phyloP scores from a whole-genome alignment of 23 tunicate species.

The Trididemnum clinides region DNA sequence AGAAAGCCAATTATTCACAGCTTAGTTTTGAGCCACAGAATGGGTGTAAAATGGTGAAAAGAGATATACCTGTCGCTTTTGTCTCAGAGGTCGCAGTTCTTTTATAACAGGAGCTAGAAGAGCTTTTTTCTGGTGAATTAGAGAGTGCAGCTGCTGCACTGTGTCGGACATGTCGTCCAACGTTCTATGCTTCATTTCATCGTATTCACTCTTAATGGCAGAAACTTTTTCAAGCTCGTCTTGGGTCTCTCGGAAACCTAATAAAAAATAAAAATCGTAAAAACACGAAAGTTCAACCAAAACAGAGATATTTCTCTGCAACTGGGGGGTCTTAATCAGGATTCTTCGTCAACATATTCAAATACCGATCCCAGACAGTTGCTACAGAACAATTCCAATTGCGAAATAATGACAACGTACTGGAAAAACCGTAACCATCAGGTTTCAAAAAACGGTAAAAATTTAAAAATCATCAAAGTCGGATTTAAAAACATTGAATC shows the following conservation, averaged over 20 bases:
- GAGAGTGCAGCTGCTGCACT: constrained; percentile 66
- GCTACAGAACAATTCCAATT: too few species aligned
- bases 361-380: too few species aligned
- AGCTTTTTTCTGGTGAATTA: constrained; percentile 64
- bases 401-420: neutral
- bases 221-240: constrained; percentile 94
- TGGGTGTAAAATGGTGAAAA: too few species aligned
- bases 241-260: constrained; percentile 91
- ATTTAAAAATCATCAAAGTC: too few species aligned
- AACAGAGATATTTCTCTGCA: neutral
- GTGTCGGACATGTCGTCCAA: constrained; percentile 90
- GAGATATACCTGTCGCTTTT: constrained; percentile 53
- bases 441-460: neutral
- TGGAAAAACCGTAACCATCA: neutral
- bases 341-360: neutral
- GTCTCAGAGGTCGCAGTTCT: constrained; percentile 84
- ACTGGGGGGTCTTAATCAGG: neutral
- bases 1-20: too few species aligned
- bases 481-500: too few species aligned
- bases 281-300: too few species aligned
- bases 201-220: constrained; percentile 83
- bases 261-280: neutral
- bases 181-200: constrained; percentile 80
- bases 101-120: constrained; percentile 79
- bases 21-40: too few species aligned